phyloP scores from a whole-genome alignment of 2,888 invertebrate genomes.

The Sphaerophoria rueppellii region DNA sequence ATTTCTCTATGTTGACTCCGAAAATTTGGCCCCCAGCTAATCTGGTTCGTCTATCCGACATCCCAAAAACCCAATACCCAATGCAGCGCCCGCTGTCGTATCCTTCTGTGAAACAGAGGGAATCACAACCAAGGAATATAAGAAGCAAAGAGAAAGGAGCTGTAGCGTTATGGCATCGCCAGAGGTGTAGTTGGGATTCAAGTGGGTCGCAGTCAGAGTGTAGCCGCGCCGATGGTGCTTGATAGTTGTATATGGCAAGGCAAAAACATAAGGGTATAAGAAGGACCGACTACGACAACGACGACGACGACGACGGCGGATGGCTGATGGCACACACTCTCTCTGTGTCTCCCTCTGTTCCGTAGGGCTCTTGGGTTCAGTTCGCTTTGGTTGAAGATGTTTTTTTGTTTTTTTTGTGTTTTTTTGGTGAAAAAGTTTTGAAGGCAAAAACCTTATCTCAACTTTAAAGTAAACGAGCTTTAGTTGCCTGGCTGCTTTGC shows the following conservation, averaged over 20 bases:
- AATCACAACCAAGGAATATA: constrained; percentile 52
- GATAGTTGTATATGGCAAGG: constrained; percentile 26
- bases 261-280: constrained; percentile 45
- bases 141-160: constrained; percentile 15
- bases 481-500: constrained; percentile 47
- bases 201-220: constrained; percentile 54
- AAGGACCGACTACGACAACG: constrained; percentile 12
- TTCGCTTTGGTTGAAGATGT: constrained; percentile 66
- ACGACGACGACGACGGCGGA: constrained; percentile 32
- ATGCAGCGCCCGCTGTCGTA: constrained; percentile 49
- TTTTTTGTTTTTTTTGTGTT: constrained; percentile 29
- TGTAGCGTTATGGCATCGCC: constrained; percentile 70
- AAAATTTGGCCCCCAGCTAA: constrained; percentile 64
- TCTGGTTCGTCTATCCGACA: constrained; percentile 70
- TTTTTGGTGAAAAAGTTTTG: constrained; percentile 78
- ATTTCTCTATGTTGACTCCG: constrained; percentile 57
- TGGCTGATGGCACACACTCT: constrained; percentile 47
- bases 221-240: constrained; percentile 12
- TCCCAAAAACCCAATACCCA: constrained; percentile 36
- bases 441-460: constrained; percentile 82
- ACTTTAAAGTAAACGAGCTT: constrained; percentile 78
- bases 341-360: constrained; percentile 34
- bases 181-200: constrained; percentile 60
- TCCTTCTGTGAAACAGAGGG: constrained; percentile 14
- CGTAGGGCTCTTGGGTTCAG: constrained; percentile 57